Percentiles rank a stretch among this genome's conserved stretches.
Evolutionary conservation across 1,140 invertebrate genomes (phyloP).

Genomic region (Rhynchophorus ferrugineus): DNA sequence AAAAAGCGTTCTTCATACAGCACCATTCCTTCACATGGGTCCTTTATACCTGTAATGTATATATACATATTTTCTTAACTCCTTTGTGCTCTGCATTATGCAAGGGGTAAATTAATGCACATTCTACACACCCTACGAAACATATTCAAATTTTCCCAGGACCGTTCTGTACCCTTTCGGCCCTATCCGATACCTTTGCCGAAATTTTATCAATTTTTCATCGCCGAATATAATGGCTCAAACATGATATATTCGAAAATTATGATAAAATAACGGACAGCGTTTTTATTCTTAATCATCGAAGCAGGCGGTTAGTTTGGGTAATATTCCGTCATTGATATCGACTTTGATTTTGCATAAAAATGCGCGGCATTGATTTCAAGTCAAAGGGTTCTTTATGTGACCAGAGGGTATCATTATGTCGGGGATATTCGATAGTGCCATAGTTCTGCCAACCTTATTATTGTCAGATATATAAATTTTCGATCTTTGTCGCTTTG

Average conservation of each 20-base stretch:
- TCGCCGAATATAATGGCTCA: background rate
- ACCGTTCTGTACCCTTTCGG: background rate
- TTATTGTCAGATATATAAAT: too few relatives aligned
- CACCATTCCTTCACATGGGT: background rate
- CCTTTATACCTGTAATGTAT: slow-evolving; percentile 1
- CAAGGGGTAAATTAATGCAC: slow-evolving; percentile 5
- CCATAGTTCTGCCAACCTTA: too few relatives aligned
- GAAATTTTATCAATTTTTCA: slow-evolving; percentile 5
- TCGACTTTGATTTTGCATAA: background rate
- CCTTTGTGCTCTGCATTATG: background rate
- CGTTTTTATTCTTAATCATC: slow-evolving; percentile 2
- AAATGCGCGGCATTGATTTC: too few relatives aligned
- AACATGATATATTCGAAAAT: slow-evolving; percentile 2
- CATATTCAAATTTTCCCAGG: slow-evolving; percentile 5
- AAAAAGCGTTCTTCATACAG: background rate
- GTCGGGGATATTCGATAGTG: too few relatives aligned
- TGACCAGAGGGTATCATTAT: too few relatives aligned
- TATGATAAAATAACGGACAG: slow-evolving; percentile 3
- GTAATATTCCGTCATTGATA: background rate
- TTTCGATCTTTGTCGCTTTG: too few relatives aligned
- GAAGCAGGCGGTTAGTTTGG: slow-evolving; percentile 3
- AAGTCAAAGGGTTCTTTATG: too few relatives aligned
- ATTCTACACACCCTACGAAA: background rate
- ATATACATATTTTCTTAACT: slow-evolving; percentile 3
- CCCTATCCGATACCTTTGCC: background rate